A percentile compares a stretch with the other conserved stretches of the same genome.
These are phyloP conservation scores for Araneus ventricosus DNA, from an alignment of 1,140 invertebrate species.

Conservation along the genomic window DNA sequence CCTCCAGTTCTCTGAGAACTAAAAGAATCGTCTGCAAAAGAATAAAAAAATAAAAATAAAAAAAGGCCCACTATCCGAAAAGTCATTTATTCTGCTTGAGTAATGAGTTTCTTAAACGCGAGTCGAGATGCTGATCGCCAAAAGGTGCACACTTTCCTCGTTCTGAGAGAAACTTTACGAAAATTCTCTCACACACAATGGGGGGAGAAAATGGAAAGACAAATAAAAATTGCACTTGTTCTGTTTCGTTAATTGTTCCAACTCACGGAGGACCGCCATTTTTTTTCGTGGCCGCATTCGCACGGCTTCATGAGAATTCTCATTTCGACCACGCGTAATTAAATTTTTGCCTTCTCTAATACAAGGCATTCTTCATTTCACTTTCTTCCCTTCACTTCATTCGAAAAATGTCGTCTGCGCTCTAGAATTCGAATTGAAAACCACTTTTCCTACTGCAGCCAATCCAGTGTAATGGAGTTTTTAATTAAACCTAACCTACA, in stretches of 20 bases:
- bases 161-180: background rate
- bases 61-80: background rate
- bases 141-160: background rate
- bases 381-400: background rate
- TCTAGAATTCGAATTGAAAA: too few species aligned
- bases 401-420: background rate
- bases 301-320: background rate
- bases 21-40: background rate
- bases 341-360: background rate
- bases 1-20: background rate
- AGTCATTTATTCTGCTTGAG: background rate
- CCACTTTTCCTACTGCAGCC: too few species aligned
- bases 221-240: background rate
- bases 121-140: background rate
- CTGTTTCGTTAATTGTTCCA: slow-evolving; percentile 14
- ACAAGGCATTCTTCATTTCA: background rate
- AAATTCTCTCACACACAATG: background rate
- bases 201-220: background rate
- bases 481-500: too few species aligned
- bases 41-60: background rate
- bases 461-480: too few species aligned
- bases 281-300: background rate
- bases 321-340: slow-evolving; percentile 2
- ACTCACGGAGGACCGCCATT: background rate
- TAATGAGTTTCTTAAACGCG: background rate